Evolutionary conservation across 2,888 invertebrate genomes (phyloP), one percentile per base, ranked within the genome.

Genomic region (Junonia oenone): DNA sequence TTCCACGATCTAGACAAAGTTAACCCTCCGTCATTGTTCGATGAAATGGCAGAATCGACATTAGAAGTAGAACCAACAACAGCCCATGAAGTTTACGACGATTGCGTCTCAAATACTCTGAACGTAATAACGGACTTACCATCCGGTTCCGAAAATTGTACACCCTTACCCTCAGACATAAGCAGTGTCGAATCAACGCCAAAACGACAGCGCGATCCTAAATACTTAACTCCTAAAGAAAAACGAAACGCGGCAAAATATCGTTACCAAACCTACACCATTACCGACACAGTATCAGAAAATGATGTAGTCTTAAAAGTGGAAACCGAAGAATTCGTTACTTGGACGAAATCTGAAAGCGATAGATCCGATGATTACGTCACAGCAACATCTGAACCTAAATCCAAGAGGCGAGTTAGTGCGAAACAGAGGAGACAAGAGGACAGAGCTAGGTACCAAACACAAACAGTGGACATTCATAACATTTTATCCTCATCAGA

Each of bases 201-300:
- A 0, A 94, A 93, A 64, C 93, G 92, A 68, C 90, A 90, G 26
- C 78, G 85, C 51, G 84, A 84, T 65, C 72, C 81, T 0, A 78
- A 83, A 40, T 89, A 84, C 49, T 71, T 95, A 56, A 96, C 95
- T 0, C 95, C 96, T 0, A 96, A 95, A 76, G 95, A 96, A 72
- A 94, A 94, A 69, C 87, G 96, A 37, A 93, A 93, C 64, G 78
- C 94, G 33, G 92, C 94, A 1, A 95, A 95, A 72, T 96, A 97
- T 67, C 92, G 97, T 58, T 96, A 94, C 73, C 95, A 94, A 74
- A 97, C 96, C 0, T 97, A 96, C 72, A 96, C 95, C 0, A 95
- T 96, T 37, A 93, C 93, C 0, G 93, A 93, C 53, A 76, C 75
- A 2, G 76, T 74, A 1, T 67, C 80, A 0, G 85, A 82, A 43